Percentiles rank a stretch among this genome's conserved stretches.
phyloP scores from a whole-genome alignment of 2,797 vertebrate species.

The Holocentrus rufus region DNA sequence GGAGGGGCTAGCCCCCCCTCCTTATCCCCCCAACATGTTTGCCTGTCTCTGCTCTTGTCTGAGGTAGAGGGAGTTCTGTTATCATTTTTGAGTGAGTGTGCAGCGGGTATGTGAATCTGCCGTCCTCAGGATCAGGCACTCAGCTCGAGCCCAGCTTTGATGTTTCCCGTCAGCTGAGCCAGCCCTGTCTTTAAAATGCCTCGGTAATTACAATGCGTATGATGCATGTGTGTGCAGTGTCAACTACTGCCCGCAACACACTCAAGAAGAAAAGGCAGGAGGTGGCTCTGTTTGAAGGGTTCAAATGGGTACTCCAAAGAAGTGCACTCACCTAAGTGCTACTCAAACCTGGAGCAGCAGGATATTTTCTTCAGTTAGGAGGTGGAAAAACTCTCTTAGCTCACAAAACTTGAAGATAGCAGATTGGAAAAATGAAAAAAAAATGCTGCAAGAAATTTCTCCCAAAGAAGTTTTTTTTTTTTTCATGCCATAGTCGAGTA shows the following conservation, averaged over 20 bases:
- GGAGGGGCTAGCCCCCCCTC: constrained; percentile 74
- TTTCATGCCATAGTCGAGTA: constrained; percentile 14
- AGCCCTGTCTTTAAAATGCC: constrained; percentile 82
- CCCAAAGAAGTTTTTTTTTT: background rate
- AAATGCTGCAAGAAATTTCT: background rate
- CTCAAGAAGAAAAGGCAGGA: constrained; percentile 48
- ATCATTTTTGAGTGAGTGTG: constrained; percentile 60
- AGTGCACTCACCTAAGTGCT: constrained; percentile 13
- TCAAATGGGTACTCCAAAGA: constrained; percentile 32
- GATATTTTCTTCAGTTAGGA: constrained; percentile 2
- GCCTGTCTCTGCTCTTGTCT: constrained; percentile 67
- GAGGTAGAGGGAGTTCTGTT: constrained; percentile 65
- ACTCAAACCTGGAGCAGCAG: constrained; percentile 12
- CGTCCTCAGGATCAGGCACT: constrained; percentile 60
- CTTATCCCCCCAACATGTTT: constrained; percentile 54
- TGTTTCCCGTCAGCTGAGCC: constrained; percentile 79
- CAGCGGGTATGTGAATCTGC: constrained; percentile 66
- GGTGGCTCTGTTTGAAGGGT: constrained; percentile 48
- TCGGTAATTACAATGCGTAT: constrained; percentile 76
- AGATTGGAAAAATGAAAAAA: background rate
- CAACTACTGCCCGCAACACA: constrained; percentile 52
- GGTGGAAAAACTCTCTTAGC: background rate
- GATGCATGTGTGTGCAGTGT: constrained; percentile 66
- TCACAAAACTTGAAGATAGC: background rate
- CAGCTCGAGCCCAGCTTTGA: constrained; percentile 76